Percentiles rank a stretch among this genome's conserved stretches.
Conservation (phyloP, 2,888 invertebrate genomes). For the Electrophaes corylata region DNA sequence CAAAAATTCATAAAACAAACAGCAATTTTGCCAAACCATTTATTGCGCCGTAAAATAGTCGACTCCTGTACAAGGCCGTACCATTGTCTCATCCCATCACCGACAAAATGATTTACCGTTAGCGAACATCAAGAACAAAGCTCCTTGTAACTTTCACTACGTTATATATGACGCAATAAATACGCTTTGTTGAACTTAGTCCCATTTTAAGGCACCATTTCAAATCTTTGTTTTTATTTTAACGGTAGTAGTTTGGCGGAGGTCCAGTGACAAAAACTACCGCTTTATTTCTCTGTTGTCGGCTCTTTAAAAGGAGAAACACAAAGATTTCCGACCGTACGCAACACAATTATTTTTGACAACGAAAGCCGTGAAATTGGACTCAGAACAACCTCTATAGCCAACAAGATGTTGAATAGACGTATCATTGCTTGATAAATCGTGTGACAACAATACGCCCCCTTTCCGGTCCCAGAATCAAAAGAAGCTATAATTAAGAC, state of each 20-base stretch:
- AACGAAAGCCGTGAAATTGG: conserved; percentile 73
- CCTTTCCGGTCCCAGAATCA: conserved; percentile 52
- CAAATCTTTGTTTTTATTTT: conserved; percentile 69
- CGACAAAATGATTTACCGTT: conserved; percentile 71
- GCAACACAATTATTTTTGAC: conserved; percentile 67
- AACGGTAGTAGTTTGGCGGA: conserved; percentile 75
- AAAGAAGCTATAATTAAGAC: conserved; percentile 39
- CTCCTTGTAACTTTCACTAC: conserved; percentile 75
- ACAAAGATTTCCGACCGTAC: conserved; percentile 59
- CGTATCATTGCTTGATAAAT: conserved; percentile 77
- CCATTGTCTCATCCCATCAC: conserved; percentile 52
- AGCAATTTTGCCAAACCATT: conserved; percentile 71
- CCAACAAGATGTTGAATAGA: conserved; percentile 53
- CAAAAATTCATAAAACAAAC: conserved; percentile 49
- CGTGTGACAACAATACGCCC: conserved; percentile 75
- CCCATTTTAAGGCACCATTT: conserved; percentile 56
- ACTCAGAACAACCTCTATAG: conserved; percentile 45
- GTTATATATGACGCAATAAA: conserved; percentile 80
- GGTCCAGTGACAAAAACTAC: conserved; percentile 71
- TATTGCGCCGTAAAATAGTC: conserved; percentile 62
- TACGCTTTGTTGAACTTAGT: conserved; percentile 56
- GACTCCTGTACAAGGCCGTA: conserved; percentile 69
- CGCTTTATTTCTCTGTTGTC: conserved; percentile 62
- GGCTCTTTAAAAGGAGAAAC: conserved; percentile 59
- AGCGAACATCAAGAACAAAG: conserved; percentile 63